Conservation (phyloP, 2,113 vertebrate genomes). For the Chionomys nivalis region DNA sequence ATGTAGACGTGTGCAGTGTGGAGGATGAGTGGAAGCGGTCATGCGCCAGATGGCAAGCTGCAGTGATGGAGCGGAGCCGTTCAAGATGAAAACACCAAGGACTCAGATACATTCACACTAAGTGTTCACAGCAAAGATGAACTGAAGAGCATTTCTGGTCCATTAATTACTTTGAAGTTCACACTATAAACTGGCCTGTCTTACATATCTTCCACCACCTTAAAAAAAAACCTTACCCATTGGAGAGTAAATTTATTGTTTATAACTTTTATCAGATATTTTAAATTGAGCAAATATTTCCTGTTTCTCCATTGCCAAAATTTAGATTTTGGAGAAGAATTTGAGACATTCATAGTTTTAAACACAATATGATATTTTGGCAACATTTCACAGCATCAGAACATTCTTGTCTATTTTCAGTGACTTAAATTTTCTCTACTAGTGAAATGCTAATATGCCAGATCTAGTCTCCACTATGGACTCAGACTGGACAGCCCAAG, state of each 20-base stretch:
- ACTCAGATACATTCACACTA: background rate
- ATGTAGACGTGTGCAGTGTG: slow-evolving; percentile 51
- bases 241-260: background rate
- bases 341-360: background rate
- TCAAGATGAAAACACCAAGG: slow-evolving; percentile 6
- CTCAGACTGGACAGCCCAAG: background rate
- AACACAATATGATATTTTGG: background rate
- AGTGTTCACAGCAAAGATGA: slow-evolving; percentile 10
- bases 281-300: background rate
- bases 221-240: background rate
- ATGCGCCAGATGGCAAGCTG: slow-evolving; percentile 58
- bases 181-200: background rate
- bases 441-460: background rate
- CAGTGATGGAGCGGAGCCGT: slow-evolving; percentile 22
- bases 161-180: background rate
- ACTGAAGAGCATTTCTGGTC: background rate
- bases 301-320: background rate
- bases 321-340: background rate
- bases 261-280: background rate
- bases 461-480: background rate
- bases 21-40: slow-evolving; percentile 59
- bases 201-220: background rate
- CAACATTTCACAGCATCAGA: background rate
- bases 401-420: background rate
- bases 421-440: background rate